phyloP scores from a whole-genome alignment of 2,113 vertebrate species.

The Chinchilla lanigera region DNA sequence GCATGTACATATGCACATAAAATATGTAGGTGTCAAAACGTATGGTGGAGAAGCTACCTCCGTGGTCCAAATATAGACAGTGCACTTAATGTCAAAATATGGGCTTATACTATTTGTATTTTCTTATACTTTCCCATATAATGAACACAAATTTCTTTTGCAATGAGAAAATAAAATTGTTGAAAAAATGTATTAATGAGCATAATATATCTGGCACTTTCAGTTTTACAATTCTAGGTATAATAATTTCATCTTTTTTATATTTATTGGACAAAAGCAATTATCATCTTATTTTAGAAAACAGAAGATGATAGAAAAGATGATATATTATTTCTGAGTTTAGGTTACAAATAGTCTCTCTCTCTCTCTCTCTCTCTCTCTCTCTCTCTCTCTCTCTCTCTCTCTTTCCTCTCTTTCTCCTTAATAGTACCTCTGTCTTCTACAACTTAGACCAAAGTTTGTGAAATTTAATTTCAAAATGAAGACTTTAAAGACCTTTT shows the following conservation, averaged over 20 bases:
- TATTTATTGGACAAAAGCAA: background rate
- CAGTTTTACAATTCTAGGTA: background rate
- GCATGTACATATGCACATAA: background rate
- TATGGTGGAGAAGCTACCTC: background rate
- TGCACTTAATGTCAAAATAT: background rate
- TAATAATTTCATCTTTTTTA: background rate
- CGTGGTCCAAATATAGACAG: background rate
- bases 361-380: accelerated
- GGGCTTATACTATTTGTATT: background rate
- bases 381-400: background rate
- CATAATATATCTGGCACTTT: background rate
- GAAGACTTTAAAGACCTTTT: background rate
- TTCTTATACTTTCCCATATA: background rate
- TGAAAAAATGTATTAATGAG: background rate
- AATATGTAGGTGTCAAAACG: background rate
- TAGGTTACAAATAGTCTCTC: background rate
- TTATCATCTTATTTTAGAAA: background rate
- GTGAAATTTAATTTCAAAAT: background rate
- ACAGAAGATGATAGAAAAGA: background rate
- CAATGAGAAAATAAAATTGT: background rate
- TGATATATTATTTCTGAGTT: background rate
- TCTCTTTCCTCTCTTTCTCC: no score
- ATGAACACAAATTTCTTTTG: background rate
- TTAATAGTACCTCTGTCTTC: background rate
- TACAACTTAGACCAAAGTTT: background rate